Conservation (phyloP, 2,888 invertebrate species). For the Leuctra nigra region DNA sequence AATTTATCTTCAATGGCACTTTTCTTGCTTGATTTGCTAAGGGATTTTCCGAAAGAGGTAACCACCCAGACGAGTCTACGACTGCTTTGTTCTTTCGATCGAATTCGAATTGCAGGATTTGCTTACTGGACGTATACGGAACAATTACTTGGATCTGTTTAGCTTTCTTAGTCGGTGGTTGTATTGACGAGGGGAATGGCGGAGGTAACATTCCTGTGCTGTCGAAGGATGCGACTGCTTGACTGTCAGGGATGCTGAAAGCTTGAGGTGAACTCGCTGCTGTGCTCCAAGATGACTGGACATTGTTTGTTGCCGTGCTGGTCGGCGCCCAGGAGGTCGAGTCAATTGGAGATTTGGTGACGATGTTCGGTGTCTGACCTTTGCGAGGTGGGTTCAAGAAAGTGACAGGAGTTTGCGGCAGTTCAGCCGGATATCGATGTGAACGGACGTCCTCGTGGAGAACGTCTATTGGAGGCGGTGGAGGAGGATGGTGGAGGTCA, state of each 20-base stretch:
- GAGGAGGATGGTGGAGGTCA: constrained; percentile 16
- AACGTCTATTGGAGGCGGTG: constrained; percentile 10
- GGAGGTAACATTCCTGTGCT: constrained; percentile 28
- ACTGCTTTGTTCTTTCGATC: constrained; percentile 32
- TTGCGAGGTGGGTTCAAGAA: constrained; percentile 19
- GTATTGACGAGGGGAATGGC: constrained; percentile 16
- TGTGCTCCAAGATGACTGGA: constrained; percentile 5
- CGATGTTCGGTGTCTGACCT: constrained; percentile 2
- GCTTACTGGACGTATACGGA: constrained; percentile 63
- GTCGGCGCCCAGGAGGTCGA: constrained; percentile 2
- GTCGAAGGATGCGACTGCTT: constrained; percentile 19
- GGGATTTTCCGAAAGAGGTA: constrained; percentile 36
- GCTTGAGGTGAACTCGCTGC: constrained; percentile 4
- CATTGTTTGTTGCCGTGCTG: background rate
- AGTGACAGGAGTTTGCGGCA: constrained; percentile 16
- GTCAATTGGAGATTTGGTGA: background rate
- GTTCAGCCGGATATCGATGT: no score
- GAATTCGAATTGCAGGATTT: constrained; percentile 47
- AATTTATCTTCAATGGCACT: constrained; percentile 38
- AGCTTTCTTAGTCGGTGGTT: constrained; percentile 41
- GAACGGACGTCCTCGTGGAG: background rate
- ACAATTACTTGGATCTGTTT: constrained; percentile 73
- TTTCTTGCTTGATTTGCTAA: constrained; percentile 43
- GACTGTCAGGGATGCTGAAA: constrained; percentile 21
- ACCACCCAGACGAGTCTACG: constrained; percentile 33